These are phyloP conservation scores for Epistrophella euchroma DNA, from an alignment of 2,888 invertebrate species.

Conservation along the genomic window DNA sequence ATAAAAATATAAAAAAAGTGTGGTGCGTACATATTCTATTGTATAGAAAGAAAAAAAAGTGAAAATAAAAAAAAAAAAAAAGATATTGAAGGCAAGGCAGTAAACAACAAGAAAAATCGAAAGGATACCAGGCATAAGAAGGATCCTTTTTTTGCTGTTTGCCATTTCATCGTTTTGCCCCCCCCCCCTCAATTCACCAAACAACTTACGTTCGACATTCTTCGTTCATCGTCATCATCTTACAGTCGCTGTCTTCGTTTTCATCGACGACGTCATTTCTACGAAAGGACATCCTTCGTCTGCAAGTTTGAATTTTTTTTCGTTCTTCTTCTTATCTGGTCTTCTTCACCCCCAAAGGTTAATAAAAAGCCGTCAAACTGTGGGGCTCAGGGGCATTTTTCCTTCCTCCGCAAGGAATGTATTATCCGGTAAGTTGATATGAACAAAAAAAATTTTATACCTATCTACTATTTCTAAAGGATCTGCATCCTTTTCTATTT, in stretches of 20 bases:
- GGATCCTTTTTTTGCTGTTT: conserved; percentile 46
- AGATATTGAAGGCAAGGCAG: conserved; percentile 47
- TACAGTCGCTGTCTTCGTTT: conserved; percentile 34
- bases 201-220: conserved; percentile 8
- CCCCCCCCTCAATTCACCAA: conserved; percentile 1
- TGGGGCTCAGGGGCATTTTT: conserved; percentile 98
- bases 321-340: conserved; percentile 39
- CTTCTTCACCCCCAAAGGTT: conserved; percentile 76
- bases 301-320: conserved; percentile 53
- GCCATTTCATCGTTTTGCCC: conserved; percentile 5
- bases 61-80: conserved; percentile 50
- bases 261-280: conserved; percentile 52
- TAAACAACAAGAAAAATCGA: conserved; percentile 27
- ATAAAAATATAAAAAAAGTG: conserved; percentile 61
- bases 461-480: conserved; percentile 19
- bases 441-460: conserved; percentile 12
- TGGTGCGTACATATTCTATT: conserved; percentile 68
- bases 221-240: conserved; percentile 27
- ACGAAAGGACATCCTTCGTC: conserved; percentile 56
- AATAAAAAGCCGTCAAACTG: conserved; percentile 93
- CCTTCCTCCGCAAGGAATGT: conserved; percentile 98
- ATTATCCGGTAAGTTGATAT: conserved; percentile 93
- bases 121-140: conserved; percentile 53
- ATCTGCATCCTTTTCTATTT: conserved; percentile 35
- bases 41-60: conserved; percentile 37